Conservation (phyloP, 2,888 invertebrate species). For the Acronicta leporina region DNA sequence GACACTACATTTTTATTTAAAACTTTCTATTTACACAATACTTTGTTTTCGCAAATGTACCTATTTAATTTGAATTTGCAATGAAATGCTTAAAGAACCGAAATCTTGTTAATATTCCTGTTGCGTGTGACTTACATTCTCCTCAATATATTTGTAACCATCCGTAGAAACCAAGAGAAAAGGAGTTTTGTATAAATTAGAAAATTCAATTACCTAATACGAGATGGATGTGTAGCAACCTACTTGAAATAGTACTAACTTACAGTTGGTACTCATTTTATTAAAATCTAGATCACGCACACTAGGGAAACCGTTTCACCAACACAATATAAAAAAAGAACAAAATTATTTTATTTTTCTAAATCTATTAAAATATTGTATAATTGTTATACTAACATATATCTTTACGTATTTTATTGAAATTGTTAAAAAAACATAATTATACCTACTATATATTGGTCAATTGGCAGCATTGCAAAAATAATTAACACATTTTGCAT, state of each 20-base stretch:
- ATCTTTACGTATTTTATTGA: no score
- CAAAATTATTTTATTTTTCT: background rate
- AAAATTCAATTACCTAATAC: slow-evolving; percentile 36
- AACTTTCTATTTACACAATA: slow-evolving; percentile 40
- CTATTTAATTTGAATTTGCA: slow-evolving; percentile 35
- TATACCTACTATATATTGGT: no score
- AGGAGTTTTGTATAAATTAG: slow-evolving; percentile 42
- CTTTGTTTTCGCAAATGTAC: slow-evolving; percentile 19
- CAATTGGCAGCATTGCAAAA: no score
- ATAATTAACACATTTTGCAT: no score
- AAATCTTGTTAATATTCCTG: slow-evolving; percentile 50
- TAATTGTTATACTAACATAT: no score
- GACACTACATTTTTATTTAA: slow-evolving; percentile 2
- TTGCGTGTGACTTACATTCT: slow-evolving; percentile 32
- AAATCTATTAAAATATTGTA: no score
- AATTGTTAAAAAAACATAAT: no score
- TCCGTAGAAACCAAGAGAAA: slow-evolving; percentile 14
- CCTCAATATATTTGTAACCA: slow-evolving; percentile 20
- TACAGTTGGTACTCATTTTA: no score
- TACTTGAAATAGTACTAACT: background rate
- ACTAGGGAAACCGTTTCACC: no score
- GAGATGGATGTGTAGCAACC: slow-evolving; percentile 4
- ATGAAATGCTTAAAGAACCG: slow-evolving; percentile 36
- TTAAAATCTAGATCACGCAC: background rate
- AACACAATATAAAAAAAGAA: no score